phyloP scores from a whole-genome alignment of 1,140 invertebrate species.

The Heliconius hermathena region DNA sequence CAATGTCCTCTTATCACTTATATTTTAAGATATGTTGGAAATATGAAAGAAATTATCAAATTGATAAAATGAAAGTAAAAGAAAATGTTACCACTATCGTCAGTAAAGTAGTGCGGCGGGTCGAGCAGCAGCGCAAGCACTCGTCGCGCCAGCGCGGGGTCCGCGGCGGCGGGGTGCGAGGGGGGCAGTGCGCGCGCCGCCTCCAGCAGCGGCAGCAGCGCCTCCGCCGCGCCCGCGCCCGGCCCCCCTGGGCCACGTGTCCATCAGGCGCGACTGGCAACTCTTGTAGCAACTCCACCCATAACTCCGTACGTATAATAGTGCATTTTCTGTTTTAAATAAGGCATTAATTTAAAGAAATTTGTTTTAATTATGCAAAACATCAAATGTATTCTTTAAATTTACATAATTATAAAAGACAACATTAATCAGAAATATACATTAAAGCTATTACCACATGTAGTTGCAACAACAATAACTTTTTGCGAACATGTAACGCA shows the following conservation, averaged over 20 bases:
- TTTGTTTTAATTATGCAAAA: too few relatives aligned
- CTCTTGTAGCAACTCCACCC: slow-evolving; percentile 46
- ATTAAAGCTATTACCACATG: too few relatives aligned
- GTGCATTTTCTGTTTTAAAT: background rate
- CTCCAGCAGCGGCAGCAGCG: slow-evolving; percentile 40
- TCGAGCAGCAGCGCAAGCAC: slow-evolving; percentile 43
- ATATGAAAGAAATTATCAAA: too few relatives aligned
- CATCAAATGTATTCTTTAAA: too few relatives aligned
- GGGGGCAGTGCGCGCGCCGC: slow-evolving; percentile 37
- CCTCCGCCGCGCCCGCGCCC: slow-evolving; percentile 35
- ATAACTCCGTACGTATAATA: slow-evolving; percentile 41
- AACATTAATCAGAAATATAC: too few relatives aligned
- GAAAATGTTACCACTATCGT: slow-evolving; percentile 41
- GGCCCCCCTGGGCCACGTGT: slow-evolving; percentile 28
- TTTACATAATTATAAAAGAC: too few relatives aligned
- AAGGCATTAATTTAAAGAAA: background rate
- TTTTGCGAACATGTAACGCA: slow-evolving; percentile 39
- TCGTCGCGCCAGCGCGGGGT: slow-evolving; percentile 32
- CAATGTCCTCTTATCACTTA: too few relatives aligned
- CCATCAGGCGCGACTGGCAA: slow-evolving; percentile 32
- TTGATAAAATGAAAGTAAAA: too few relatives aligned
- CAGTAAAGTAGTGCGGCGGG: slow-evolving; percentile 54
- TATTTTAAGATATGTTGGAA: too few relatives aligned
- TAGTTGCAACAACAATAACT: background rate
- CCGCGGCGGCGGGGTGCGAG: slow-evolving; percentile 27